A percentile compares a stretch with the other conserved stretches of the same genome.
These are phyloP conservation scores for Apamea anceps DNA, from an alignment of 2,888 invertebrate genomes.

Conservation along the genomic window DNA sequence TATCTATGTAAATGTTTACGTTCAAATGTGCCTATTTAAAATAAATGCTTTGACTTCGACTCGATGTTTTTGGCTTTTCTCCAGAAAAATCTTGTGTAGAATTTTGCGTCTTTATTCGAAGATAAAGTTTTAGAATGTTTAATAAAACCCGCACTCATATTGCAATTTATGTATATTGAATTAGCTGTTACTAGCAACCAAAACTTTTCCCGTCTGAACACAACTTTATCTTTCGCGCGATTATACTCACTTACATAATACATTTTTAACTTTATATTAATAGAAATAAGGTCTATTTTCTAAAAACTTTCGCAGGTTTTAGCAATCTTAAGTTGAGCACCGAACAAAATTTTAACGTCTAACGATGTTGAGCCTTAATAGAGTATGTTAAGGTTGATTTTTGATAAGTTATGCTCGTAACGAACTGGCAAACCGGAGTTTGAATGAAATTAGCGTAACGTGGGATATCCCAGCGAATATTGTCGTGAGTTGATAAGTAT, in stretches of 20 bases:
- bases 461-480: slow-evolving; percentile 86
- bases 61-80: too few relatives aligned
- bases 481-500: slow-evolving; percentile 67
- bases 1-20: too few relatives aligned
- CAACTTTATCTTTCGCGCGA: slow-evolving; percentile 55
- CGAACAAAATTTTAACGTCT: slow-evolving; percentile 51
- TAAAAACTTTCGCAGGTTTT: slow-evolving; percentile 30
- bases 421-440: slow-evolving; percentile 72
- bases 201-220: slow-evolving; percentile 47
- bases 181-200: background rate
- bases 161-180: background rate
- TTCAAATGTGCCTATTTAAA: too few relatives aligned
- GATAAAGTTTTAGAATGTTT: background rate
- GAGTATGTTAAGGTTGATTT: slow-evolving; percentile 65
- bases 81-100: too few relatives aligned
- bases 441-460: slow-evolving; percentile 86
- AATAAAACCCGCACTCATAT: background rate
- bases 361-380: slow-evolving; percentile 63
- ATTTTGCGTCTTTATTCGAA: background rate
- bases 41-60: too few relatives aligned
- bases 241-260: slow-evolving; percentile 50
- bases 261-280: slow-evolving; percentile 60
- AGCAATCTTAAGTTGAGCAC: slow-evolving; percentile 63
- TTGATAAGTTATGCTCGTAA: slow-evolving; percentile 50
- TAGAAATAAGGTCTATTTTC: slow-evolving; percentile 54